Percentiles rank a stretch among this genome's conserved stretches.
Evolutionary conservation across 2,113 vertebrate genomes (phyloP).

Genomic region (Chlorodrepanis virens): DNA sequence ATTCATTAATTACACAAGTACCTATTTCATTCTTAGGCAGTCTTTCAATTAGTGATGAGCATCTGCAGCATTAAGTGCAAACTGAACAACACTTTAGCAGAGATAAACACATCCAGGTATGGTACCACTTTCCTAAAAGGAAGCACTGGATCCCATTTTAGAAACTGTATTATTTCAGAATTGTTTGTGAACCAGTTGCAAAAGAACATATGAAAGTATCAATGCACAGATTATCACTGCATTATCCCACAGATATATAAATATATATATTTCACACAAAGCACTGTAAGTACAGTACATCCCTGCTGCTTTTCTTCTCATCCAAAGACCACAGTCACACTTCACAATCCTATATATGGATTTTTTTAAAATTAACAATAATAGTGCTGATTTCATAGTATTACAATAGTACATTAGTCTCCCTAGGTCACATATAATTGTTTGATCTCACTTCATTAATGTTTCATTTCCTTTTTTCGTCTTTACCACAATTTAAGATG

Average conservation of each 20-base stretch:
- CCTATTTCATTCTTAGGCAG: background rate
- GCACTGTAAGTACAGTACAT: background rate
- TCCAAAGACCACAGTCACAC: background rate
- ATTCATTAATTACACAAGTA: background rate
- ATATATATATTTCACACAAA: background rate
- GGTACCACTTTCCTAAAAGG: background rate
- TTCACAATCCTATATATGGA: background rate
- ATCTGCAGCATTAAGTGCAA: background rate
- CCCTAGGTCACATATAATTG: background rate
- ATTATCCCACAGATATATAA: background rate
- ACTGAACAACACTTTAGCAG: background rate
- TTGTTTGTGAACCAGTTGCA: background rate
- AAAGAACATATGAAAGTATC: background rate
- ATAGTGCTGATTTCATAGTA: background rate
- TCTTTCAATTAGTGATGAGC: background rate
- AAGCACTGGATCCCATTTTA: background rate
- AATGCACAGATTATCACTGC: background rate
- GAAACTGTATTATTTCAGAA: background rate
- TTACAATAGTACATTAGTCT: background rate
- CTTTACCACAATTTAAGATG: conserved; percentile 23
- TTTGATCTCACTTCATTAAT: background rate
- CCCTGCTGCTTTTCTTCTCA: background rate
- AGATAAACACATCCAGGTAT: background rate
- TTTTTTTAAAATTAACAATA: background rate
- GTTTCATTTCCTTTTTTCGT: background rate